Evolutionary conservation across 2,888 invertebrate species (phyloP), one percentile per base, ranked within the genome.

Genomic region (Pantelozetes paolii): DNA sequence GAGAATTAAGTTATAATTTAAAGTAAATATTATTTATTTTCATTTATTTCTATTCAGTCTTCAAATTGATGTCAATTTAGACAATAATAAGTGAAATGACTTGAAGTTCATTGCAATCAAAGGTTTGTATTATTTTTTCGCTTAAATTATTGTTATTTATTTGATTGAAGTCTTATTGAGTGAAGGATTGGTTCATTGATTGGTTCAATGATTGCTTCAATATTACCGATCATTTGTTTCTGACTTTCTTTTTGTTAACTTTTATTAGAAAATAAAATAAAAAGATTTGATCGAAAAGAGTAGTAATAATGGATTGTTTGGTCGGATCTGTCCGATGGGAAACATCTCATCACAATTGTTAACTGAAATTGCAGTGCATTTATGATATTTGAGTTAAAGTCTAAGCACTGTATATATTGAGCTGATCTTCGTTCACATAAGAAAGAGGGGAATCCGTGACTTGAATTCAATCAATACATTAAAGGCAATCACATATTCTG

Each of bases 301-400:
- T 64, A 18, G 64, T 9, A 64, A 64, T 64, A 64, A 64, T 64
- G 30, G 64, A 36, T 64, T 64, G 2, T 36, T 36, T 2, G 64
- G 36, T 36, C 2, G n/a, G 30, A 64, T 64, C 36, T 5, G 64
- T 64, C 64, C 64, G 40, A 36, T 64, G 64, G 64, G 64, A 64
- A n/a, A 64, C 64, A 64, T 64, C 64, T 64, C 36, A 64, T 64
- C 40, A n/a, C 64, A 64, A 64, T 64, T 64, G 64, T 64, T 64
- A 64, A 64, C 64, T 64, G 36, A 64, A 64, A 64, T 64, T 5
- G 64, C 40, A 36, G 20, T 64, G 36, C 64, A 64, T 64, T 59
- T 64, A 64, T 64, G 64, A 64, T 64, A 64, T 64, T 64, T 64
- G 64, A 64, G 36, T 32, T 64, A 36, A 64, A 20, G 23, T 13